Evolutionary conservation across 2,113 vertebrate species (phyloP).

Genomic region (Promerops cafer): DNA sequence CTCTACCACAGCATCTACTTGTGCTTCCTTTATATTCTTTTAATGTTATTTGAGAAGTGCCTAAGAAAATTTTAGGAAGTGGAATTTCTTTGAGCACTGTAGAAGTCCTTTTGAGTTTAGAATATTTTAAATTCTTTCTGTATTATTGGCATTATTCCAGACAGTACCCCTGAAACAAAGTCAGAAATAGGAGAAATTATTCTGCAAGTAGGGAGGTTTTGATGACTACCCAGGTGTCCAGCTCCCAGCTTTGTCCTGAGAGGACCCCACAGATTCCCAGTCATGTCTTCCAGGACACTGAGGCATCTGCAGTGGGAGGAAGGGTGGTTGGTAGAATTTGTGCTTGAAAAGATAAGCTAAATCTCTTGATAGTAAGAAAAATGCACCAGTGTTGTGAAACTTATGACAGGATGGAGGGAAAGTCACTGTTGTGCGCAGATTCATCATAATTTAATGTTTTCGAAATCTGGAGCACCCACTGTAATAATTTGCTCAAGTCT

Average conservation of each 20-base stretch:
- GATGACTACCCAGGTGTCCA: background rate
- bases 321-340: background rate
- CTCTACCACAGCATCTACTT: background rate
- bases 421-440: background rate
- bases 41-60: background rate
- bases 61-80: background rate
- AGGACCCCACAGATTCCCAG: background rate
- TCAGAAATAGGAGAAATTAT: background rate
- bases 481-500: background rate
- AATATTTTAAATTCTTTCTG: background rate
- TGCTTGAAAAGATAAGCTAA: background rate
- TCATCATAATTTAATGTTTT: background rate
- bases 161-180: background rate
- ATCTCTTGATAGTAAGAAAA: background rate
- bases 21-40: background rate
- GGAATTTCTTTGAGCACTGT: background rate
- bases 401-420: background rate
- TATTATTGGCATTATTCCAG: background rate
- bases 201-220: background rate
- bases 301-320: background rate
- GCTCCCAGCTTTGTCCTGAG: background rate
- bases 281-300: background rate
- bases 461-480: background rate
- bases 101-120: background rate
- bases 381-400: fast-evolving